Evolutionary conservation across 2,888 invertebrate species (phyloP).

Genomic region (Hydrotaea diabolus): DNA sequence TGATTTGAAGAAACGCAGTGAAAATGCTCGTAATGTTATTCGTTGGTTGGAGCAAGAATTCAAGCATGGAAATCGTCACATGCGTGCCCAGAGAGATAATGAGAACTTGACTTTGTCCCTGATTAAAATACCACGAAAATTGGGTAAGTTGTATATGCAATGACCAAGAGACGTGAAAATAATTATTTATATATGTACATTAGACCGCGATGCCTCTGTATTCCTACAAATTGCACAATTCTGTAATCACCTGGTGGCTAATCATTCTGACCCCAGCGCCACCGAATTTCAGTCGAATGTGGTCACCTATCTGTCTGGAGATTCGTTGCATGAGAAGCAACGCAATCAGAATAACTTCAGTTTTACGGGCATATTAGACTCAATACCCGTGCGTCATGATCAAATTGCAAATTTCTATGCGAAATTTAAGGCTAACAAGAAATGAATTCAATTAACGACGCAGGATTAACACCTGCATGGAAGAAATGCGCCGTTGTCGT

Average conservation of each 20-base stretch:
- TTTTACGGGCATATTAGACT: slow-evolving; percentile 88
- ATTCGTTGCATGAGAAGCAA: slow-evolving; percentile 79
- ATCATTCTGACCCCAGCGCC: slow-evolving; percentile 82
- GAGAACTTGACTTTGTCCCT: slow-evolving; percentile 88
- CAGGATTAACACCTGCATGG: slow-evolving; percentile 69
- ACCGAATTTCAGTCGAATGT: slow-evolving; percentile 82
- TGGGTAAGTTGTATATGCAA: slow-evolving; percentile 82
- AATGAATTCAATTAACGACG: slow-evolving; percentile 74
- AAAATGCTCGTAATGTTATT: slow-evolving; percentile 93
- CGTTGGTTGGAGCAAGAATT: slow-evolving; percentile 96
- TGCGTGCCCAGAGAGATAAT: slow-evolving; percentile 92
- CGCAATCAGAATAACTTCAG: slow-evolving; percentile 84
- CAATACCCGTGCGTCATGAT: slow-evolving; percentile 91
- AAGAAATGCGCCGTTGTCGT: slow-evolving; percentile 62
- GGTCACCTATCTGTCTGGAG: slow-evolving; percentile 90
- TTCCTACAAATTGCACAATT: slow-evolving; percentile 81
- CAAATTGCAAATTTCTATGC: slow-evolving; percentile 91
- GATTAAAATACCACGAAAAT: slow-evolving; percentile 89
- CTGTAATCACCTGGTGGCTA: slow-evolving; percentile 80
- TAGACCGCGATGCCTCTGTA: slow-evolving; percentile 80
- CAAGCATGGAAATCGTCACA: slow-evolving; percentile 91
- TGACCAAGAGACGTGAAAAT: background rate
- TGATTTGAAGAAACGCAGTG: slow-evolving; percentile 91
- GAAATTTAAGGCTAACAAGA: slow-evolving; percentile 89
- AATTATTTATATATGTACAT: background rate